A percentile compares a stretch with the other conserved stretches of the same genome.
These are phyloP conservation scores for Drosophila demipolita DNA, from an alignment of 2,888 invertebrate genomes.

Conservation along the genomic window DNA sequence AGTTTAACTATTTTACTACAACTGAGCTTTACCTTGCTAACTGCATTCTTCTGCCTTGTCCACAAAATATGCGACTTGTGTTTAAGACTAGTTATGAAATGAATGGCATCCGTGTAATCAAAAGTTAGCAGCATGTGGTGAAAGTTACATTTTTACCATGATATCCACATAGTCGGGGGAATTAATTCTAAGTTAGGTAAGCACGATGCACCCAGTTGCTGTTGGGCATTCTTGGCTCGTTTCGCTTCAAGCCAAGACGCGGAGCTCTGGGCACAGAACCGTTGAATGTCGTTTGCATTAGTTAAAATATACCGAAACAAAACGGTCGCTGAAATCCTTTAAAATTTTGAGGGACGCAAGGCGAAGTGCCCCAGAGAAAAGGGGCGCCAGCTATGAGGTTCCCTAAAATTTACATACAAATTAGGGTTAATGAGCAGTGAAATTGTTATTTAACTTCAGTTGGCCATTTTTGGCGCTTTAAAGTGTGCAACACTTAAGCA, in stretches of 20 bases:
- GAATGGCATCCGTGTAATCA: not conserved
- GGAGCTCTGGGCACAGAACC: not conserved
- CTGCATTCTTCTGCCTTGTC: not conserved
- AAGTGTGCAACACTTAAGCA: conserved; percentile 62
- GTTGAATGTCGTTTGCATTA: conserved; percentile 54
- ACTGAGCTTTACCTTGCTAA: not conserved
- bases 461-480: conserved; percentile 74
- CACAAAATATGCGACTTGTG: not conserved
- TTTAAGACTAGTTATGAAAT: not conserved
- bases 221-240: not conserved
- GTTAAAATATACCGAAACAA: conserved; percentile 68
- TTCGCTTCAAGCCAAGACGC: conserved; percentile 3
- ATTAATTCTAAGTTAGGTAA: conserved; percentile 8
- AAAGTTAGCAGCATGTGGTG: not conserved
- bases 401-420: conserved; percentile 79
- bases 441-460: conserved; percentile 81
- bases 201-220: not conserved
- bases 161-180: conserved; percentile 1
- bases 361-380: conserved; percentile 26
- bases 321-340: conserved; percentile 62
- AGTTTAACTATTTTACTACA: not conserved
- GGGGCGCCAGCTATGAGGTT: conserved; percentile 53
- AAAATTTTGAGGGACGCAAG: conserved; percentile 46
- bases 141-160: not conserved
- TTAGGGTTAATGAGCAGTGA: conserved; percentile 83